A percentile compares a stretch with the other conserved stretches of the same genome.
These are phyloP conservation scores for Aleiodes sp. DNA, from an alignment of 1,140 invertebrate genomes.

Conservation along the genomic window DNA sequence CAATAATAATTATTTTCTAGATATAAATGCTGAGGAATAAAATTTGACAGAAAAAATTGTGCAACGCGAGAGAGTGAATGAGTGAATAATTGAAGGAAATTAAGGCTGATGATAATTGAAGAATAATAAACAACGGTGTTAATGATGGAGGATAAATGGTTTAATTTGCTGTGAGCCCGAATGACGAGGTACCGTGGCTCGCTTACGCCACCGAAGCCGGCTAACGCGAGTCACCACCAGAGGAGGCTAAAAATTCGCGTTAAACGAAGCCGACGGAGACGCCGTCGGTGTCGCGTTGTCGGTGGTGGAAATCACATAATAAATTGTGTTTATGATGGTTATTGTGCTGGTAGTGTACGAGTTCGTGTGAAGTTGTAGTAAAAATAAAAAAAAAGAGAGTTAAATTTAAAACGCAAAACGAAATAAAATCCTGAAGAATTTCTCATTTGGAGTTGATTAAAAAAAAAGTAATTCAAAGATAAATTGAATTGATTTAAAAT, in stretches of 20 bases:
- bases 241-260: slow-evolving; percentile 41
- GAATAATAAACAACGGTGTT: slow-evolving; percentile 11
- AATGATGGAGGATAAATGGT: slow-evolving; percentile 33
- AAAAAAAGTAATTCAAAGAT: slow-evolving; percentile 17
- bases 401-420: background rate
- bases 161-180: slow-evolving; percentile 37
- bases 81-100: background rate
- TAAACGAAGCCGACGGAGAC: slow-evolving; percentile 44
- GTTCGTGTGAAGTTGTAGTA: slow-evolving; percentile 6
- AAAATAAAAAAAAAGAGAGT: background rate
- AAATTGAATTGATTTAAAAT: slow-evolving; percentile 60
- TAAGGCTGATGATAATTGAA: no score
- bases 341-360: slow-evolving; percentile 7
- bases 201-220: slow-evolving; percentile 40
- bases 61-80: background rate
- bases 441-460: no score
- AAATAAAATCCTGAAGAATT: no score
- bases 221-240: slow-evolving; percentile 36
- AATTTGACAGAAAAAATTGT: no score
- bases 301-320: slow-evolving; percentile 10
- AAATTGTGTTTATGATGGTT: background rate
- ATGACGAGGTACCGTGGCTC: slow-evolving; percentile 39
- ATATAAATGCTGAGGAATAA: no score
- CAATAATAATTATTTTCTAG: no score
- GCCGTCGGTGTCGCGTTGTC: slow-evolving; percentile 33